Conservation (phyloP, 2,797 vertebrate species). For the Distichodus sexfasciatus region DNA sequence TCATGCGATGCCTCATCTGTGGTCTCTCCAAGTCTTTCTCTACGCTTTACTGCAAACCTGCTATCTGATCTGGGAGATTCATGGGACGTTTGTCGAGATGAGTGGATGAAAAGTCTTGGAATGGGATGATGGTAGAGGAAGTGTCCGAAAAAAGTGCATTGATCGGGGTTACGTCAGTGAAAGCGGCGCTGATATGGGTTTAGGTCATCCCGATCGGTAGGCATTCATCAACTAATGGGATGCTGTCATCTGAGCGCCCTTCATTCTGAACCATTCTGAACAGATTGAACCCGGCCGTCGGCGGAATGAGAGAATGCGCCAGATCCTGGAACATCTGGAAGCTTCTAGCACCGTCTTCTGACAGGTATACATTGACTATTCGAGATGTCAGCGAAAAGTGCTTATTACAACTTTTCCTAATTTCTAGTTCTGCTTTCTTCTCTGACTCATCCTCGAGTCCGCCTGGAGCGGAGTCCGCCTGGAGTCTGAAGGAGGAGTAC, state of each 20-base stretch:
- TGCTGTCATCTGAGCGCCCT: neutral
- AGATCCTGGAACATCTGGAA: neutral
- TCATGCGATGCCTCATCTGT: too few relatives aligned
- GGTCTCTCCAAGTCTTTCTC: too few relatives aligned
- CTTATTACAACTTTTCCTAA: neutral
- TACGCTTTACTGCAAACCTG: constrained; percentile 6
- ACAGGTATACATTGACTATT: neutral
- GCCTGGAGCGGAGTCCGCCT: neutral
- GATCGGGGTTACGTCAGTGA: neutral
- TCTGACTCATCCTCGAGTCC: neutral
- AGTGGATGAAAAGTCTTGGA: constrained; percentile 6
- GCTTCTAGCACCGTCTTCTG: neutral
- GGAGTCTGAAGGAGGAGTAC: neutral
- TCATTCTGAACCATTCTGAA: neutral
- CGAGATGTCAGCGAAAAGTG: neutral
- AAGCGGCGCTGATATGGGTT: constrained; percentile 2
- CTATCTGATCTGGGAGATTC: constrained; percentile 16
- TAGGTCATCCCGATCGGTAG: neutral
- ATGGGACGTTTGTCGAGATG: constrained; percentile 18
- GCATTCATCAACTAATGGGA: constrained; percentile 9
- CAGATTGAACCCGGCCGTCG: neutral
- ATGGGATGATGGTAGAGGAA: neutral
- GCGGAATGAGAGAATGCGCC: constrained; percentile 1
- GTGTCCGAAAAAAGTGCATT: neutral
- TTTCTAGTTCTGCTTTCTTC: neutral